phyloP scores from a whole-genome alignment of 2,113 vertebrate genomes.

The Etia nguti region DNA sequence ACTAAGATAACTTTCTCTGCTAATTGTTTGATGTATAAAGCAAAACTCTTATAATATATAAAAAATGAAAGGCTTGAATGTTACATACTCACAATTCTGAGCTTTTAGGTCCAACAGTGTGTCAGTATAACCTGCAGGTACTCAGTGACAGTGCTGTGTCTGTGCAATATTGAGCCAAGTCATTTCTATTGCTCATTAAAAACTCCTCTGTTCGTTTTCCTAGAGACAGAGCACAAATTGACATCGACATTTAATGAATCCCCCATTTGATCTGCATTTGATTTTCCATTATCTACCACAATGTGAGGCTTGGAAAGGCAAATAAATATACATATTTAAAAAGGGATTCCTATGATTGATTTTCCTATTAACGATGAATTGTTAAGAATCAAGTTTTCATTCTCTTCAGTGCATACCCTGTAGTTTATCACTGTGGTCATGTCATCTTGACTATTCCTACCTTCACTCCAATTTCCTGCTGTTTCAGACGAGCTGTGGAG shows the following conservation, averaged over 20 bases:
- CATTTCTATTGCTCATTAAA: neutral
- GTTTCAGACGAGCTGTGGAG: slow-evolving; percentile 3
- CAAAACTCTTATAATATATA: neutral
- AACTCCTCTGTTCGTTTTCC: neutral
- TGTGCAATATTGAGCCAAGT: neutral
- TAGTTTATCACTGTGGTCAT: neutral
- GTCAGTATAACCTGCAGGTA: neutral
- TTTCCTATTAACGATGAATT: neutral
- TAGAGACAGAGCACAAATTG: neutral
- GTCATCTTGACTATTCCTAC: neutral
- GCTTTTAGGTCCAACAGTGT: neutral
- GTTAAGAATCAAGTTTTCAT: neutral
- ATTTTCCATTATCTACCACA: neutral
- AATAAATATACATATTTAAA: neutral
- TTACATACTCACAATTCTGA: neutral
- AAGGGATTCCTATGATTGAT: too few species aligned
- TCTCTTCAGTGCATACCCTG: neutral
- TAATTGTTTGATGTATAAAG: neutral
- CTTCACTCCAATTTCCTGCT: slow-evolving; percentile 17
- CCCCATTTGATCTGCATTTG: neutral
- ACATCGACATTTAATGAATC: neutral
- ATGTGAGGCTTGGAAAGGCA: neutral
- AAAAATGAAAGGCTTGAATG: neutral
- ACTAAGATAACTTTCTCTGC: neutral
- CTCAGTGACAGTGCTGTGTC: neutral